A percentile compares a stretch with the other conserved stretches of the same genome.
phyloP scores from a whole-genome alignment of 2,797 vertebrate genomes.

The Thalassophryne amazonica region DNA sequence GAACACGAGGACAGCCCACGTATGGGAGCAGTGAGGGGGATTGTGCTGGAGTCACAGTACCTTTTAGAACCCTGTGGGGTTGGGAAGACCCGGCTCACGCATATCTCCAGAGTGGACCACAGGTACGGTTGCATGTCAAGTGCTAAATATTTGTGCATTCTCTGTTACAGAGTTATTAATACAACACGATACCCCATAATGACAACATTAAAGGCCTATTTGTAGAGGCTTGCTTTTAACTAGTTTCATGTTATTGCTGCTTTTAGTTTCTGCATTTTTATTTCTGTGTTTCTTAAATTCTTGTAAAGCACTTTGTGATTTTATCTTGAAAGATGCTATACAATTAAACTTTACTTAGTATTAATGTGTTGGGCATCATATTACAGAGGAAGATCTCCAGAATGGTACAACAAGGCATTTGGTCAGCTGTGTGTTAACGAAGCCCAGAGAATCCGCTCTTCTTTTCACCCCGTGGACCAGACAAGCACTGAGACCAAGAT shows the following conservation, averaged over 20 bases:
- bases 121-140: conserved; percentile 73
- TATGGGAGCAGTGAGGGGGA: conserved; percentile 81
- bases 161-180: too few species aligned
- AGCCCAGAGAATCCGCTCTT: conserved; percentile 87
- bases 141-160: too few species aligned
- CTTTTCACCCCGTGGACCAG: conserved; percentile 82
- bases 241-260: too few species aligned
- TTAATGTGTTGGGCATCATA: background rate
- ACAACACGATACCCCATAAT: too few species aligned
- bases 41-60: conserved; percentile 88
- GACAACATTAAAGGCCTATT: too few species aligned
- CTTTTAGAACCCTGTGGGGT: conserved; percentile 87
- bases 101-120: conserved; percentile 88
- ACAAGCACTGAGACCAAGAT: conserved; percentile 85
- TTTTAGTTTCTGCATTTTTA: too few species aligned
- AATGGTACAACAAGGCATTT: conserved; percentile 95
- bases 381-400: conserved; percentile 88
- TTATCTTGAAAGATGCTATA: too few species aligned
- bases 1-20: conserved; percentile 85
- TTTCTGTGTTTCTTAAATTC: too few species aligned
- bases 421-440: conserved; percentile 88
- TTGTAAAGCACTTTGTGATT: too few species aligned
- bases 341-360: too few species aligned
- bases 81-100: conserved; percentile 86
- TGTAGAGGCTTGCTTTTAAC: too few species aligned